Percentiles rank a stretch among this genome's conserved stretches.
phyloP scores from a whole-genome alignment of 2,888 invertebrate genomes.

The Rugalucina vietnamica region DNA sequence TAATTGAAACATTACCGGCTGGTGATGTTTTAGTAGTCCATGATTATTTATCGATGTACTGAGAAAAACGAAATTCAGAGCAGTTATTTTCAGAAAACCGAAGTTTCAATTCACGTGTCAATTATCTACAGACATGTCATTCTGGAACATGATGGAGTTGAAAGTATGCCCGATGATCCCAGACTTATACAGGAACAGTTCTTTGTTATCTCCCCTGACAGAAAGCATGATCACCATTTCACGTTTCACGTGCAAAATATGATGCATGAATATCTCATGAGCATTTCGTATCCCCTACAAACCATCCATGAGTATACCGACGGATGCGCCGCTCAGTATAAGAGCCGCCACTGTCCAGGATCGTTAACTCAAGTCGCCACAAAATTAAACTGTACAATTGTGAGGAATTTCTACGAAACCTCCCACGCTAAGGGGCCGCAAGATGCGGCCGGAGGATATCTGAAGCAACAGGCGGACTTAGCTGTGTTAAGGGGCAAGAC shows the following conservation, averaged over 20 bases:
- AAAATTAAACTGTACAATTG: too few relatives aligned
- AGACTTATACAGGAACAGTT: conserved; percentile 14
- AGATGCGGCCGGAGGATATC: conserved; percentile 45
- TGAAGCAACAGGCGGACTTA: conserved; percentile 49
- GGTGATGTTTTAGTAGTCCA: too few relatives aligned
- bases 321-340: conserved; percentile 44
- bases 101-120: conserved; percentile 1
- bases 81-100: conserved; percentile 35
- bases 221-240: background rate
- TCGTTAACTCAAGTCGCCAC: too few relatives aligned
- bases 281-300: background rate
- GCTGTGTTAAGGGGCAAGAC: conserved; percentile 30
- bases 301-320: conserved; percentile 50
- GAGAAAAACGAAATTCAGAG: too few relatives aligned
- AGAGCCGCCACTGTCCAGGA: conserved; percentile 49
- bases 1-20: too few relatives aligned
- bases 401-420: too few relatives aligned
- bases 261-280: background rate
- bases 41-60: too few relatives aligned
- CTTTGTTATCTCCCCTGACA: conserved; percentile 2
- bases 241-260: background rate
- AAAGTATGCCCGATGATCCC: background rate
- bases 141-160: conserved; percentile 3
- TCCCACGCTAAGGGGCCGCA: conserved; percentile 49
- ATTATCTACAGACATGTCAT: conserved; percentile 6